A percentile compares a stretch with the other conserved stretches of the same genome.
phyloP scores from a whole-genome alignment of 2,113 vertebrate species.

The Apteryx owenii region DNA sequence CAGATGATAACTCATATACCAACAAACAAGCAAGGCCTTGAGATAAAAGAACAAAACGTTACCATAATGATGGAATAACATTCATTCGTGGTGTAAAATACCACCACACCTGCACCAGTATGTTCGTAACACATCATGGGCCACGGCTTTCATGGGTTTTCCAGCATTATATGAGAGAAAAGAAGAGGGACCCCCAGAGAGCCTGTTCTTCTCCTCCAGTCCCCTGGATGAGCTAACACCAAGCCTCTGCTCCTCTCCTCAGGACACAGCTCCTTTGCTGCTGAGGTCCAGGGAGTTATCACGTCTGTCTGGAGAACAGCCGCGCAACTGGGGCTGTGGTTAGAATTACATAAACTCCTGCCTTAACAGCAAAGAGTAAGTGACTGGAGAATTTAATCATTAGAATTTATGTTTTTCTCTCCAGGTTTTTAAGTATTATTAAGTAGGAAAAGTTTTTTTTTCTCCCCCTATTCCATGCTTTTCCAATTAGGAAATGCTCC shows the following conservation, averaged over 20 bases:
- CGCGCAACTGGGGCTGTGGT: background rate
- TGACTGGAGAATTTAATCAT: background rate
- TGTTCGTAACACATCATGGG: background rate
- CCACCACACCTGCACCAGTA: background rate
- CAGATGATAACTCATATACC: background rate
- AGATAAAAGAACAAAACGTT: background rate
- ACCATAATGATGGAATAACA: background rate
- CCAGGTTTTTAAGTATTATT: background rate
- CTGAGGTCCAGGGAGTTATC: background rate
- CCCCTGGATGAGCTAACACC: background rate
- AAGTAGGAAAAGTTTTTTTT: background rate
- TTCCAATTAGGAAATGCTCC: background rate
- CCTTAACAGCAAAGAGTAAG: background rate
- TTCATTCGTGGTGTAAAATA: background rate
- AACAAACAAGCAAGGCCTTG: background rate
- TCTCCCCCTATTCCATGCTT: background rate
- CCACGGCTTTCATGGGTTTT: background rate
- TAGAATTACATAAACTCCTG: background rate
- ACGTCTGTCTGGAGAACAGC: accelerated
- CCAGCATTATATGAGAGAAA: background rate
- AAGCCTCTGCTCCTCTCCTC: background rate
- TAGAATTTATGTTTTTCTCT: background rate
- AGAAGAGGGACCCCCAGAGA: background rate
- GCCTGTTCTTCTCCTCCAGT: background rate
- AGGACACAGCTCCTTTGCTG: background rate